Evolutionary conservation across 1,140 invertebrate species (phyloP).

Genomic region (Pseudomyrmex concolor): DNA sequence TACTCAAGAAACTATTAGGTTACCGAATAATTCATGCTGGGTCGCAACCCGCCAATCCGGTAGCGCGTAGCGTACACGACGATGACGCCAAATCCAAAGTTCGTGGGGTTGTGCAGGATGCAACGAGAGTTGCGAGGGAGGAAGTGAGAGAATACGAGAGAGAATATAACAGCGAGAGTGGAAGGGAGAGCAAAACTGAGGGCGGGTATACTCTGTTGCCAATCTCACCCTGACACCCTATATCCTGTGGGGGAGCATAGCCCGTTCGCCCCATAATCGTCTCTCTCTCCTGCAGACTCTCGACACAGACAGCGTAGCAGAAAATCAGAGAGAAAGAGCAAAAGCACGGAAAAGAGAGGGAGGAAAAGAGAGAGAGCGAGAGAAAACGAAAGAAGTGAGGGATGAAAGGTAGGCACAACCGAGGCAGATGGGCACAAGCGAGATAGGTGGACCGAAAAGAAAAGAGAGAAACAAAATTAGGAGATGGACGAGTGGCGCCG

Average conservation of each 20-base stretch:
- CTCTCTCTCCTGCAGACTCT: slow-evolving; percentile 68
- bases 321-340: neutral
- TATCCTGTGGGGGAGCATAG: slow-evolving; percentile 68
- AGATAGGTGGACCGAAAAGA: slow-evolving; percentile 36
- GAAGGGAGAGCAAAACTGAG: slow-evolving; percentile 59
- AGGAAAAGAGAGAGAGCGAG: slow-evolving; percentile 38
- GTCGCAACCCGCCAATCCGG: slow-evolving; percentile 71
- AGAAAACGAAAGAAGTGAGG: slow-evolving; percentile 41
- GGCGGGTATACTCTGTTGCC: slow-evolving; percentile 72
- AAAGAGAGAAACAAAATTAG: slow-evolving; percentile 27
- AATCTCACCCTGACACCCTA: slow-evolving; percentile 75
- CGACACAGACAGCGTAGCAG: slow-evolving; percentile 48
- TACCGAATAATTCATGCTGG: slow-evolving; percentile 76
- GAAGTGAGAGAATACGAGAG: slow-evolving; percentile 12
- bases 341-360: neutral
- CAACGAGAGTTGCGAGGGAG: slow-evolving; percentile 54
- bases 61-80: slow-evolving; percentile 62
- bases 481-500: neutral
- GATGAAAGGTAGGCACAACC: neutral
- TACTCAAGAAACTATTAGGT: slow-evolving; percentile 75
- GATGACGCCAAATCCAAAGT: slow-evolving; percentile 65
- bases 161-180: slow-evolving; percentile 45
- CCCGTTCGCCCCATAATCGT: slow-evolving; percentile 75
- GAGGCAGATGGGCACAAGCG: slow-evolving; percentile 27
- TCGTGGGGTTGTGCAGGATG: slow-evolving; percentile 67